These are phyloP conservation scores for Sebastes umbrosus DNA, from an alignment of 2,797 vertebrate genomes.

Conservation along the genomic window DNA sequence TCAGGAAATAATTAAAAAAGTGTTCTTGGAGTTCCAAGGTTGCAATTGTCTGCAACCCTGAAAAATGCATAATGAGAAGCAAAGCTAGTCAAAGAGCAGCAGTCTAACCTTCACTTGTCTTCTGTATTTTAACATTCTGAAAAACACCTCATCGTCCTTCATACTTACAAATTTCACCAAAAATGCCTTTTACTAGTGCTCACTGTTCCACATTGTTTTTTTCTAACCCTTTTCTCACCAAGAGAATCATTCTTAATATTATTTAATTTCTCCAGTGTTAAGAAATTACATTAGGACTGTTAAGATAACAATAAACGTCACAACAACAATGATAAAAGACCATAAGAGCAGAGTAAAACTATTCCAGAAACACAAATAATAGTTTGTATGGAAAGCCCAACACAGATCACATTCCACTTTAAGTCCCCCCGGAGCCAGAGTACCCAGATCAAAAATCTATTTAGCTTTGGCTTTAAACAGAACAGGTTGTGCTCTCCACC, in stretches of 20 bases:
- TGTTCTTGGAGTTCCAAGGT: conserved; percentile 20
- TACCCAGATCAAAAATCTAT: background rate
- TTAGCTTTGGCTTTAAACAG: background rate
- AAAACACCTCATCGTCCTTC: conserved; percentile 7
- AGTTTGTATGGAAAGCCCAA: background rate
- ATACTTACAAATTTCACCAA: background rate
- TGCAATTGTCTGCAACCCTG: conserved; percentile 8
- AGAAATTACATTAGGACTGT: background rate
- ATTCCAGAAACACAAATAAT: background rate
- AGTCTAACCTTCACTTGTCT: conserved; percentile 23
- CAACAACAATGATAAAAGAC: background rate
- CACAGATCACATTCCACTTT: background rate
- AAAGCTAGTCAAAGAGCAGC: conserved; percentile 18
- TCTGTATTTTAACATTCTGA: conserved; percentile 11
- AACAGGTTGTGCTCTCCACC: conserved; percentile 12
- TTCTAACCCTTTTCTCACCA: rapidly evolving
- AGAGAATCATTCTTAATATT: background rate
- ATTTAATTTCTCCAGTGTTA: background rate
- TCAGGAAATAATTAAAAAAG: conserved; percentile 37
- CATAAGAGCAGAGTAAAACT: background rate
- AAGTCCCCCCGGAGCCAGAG: background rate
- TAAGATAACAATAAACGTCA: background rate
- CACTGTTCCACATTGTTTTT: background rate
- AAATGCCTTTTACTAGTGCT: background rate
- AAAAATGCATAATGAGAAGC: conserved; percentile 36